Percentiles rank a stretch among this genome's conserved stretches.
phyloP scores from a whole-genome alignment of 2,113 vertebrate genomes.

The Colius striatus region DNA sequence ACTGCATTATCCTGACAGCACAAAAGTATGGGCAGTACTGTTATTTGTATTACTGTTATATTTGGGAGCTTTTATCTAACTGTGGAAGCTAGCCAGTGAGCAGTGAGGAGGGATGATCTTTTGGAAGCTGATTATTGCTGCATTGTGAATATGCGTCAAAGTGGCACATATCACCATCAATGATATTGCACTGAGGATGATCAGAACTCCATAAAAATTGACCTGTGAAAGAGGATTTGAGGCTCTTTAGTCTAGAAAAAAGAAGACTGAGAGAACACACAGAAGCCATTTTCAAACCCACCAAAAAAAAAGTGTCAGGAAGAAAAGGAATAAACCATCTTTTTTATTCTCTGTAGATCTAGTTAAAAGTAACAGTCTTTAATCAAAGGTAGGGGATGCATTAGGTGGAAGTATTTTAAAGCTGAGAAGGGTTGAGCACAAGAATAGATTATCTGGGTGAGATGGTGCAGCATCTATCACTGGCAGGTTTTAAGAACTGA shows the following conservation, averaged over 20 bases:
- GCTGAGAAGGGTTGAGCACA: neutral
- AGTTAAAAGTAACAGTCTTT: neutral
- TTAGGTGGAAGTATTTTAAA: neutral
- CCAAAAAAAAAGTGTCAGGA: neutral
- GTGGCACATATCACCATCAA: neutral
- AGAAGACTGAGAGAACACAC: neutral
- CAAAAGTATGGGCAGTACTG: neutral
- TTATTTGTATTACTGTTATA: neutral
- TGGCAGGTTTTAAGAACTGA: neutral
- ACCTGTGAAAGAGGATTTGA: neutral
- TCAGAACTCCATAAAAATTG: neutral
- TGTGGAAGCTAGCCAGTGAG: neutral
- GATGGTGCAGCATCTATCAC: neutral
- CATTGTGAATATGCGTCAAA: neutral
- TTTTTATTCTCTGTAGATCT: neutral
- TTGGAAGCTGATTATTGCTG: conserved; percentile 27
- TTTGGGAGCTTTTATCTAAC: neutral
- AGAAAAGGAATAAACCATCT: neutral
- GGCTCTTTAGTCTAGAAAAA: neutral
- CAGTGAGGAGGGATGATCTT: neutral
- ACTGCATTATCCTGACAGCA: neutral
- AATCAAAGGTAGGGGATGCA: neutral
- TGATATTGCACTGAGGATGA: neutral
- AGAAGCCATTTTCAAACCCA: neutral
- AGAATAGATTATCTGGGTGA: neutral